phyloP scores from a whole-genome alignment of 2,113 vertebrate genomes.

The Toxotes chatareus region DNA sequence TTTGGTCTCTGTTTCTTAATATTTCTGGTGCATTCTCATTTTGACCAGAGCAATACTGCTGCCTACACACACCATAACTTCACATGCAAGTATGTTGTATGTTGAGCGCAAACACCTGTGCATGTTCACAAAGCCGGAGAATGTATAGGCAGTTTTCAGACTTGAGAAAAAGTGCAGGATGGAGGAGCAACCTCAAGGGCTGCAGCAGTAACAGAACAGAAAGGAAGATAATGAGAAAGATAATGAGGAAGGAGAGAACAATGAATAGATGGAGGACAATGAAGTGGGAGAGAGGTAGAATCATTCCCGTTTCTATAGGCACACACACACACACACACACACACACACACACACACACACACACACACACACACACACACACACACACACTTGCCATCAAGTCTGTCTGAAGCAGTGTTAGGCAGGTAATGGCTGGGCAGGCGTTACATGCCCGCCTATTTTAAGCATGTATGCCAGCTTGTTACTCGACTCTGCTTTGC shows the following conservation, averaged over 20 bases:
- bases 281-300: slow-evolving; percentile 19
- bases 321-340: not conserved
- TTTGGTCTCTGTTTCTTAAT: not conserved
- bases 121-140: not conserved
- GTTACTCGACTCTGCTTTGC: slow-evolving; percentile 56
- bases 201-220: slow-evolving; percentile 15
- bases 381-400: not conserved
- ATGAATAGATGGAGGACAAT: slow-evolving; percentile 34
- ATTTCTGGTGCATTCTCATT: not conserved
- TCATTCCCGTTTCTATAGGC: slow-evolving; percentile 24
- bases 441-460: slow-evolving; percentile 59
- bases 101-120: slow-evolving; percentile 2
- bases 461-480: slow-evolving; percentile 61
- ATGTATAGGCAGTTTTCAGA: slow-evolving; percentile 5
- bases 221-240: slow-evolving; percentile 46
- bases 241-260: slow-evolving; percentile 40
- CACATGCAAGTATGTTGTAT: not conserved
- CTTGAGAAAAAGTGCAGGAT: slow-evolving; percentile 19
- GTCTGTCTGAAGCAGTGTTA: slow-evolving; percentile 28
- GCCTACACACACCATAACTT: not conserved
- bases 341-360: not conserved
- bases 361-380: not conserved
- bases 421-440: slow-evolving; percentile 59
- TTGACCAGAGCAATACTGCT: not conserved
- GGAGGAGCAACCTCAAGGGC: slow-evolving; percentile 33